Evolutionary conservation across 2,797 vertebrate species (phyloP), one percentile per base, ranked within the genome.

Genomic region (Pangasius mekongensis): DNA sequence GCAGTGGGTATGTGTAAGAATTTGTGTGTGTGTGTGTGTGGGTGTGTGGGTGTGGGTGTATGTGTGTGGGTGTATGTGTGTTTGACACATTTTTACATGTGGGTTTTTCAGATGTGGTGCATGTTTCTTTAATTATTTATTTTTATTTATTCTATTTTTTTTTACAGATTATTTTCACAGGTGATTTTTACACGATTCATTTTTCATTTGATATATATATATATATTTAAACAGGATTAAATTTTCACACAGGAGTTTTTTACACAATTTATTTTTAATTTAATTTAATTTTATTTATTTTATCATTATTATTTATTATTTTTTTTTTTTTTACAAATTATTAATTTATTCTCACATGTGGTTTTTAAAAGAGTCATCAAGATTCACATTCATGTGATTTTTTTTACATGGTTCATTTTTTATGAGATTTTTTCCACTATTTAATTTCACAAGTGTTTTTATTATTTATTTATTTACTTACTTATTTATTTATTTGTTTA

Each of bases 1-100:
- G 92, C 94, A 94, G 92, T 92, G 93, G 91, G 93, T 93, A 94
- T 94, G 92, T 94, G 94, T 58, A 60, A 78, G 49, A 54, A 78
- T 56, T 18, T 56, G 76, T 80, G 18, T 30, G 27, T 52, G 47
- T 77, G 39, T 74, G 73, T 8, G 58, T 13, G 58, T 3, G 24
- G 14, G 62, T 83, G 86, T 39, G 5, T 73, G 36, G 22, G 24
- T 64, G 60, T 20, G 58, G 22, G 58, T 13, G 58, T 3, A 8
- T 30, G 62, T 83, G 86, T 39, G 5, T 73, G 36, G 22, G 24
- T 64, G 60, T 20, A 27, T 30, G n/a, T 33, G 66, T 84, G 86
- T 71, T 69, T 69, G 3, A 33, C 67, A 69, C 16, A 11, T 74
- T 43, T 43, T 43, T 43, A 73, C 9, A 36, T 71, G 18, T 39